phyloP scores from a whole-genome alignment of 2,113 vertebrate species.

The Strix uralensis region DNA sequence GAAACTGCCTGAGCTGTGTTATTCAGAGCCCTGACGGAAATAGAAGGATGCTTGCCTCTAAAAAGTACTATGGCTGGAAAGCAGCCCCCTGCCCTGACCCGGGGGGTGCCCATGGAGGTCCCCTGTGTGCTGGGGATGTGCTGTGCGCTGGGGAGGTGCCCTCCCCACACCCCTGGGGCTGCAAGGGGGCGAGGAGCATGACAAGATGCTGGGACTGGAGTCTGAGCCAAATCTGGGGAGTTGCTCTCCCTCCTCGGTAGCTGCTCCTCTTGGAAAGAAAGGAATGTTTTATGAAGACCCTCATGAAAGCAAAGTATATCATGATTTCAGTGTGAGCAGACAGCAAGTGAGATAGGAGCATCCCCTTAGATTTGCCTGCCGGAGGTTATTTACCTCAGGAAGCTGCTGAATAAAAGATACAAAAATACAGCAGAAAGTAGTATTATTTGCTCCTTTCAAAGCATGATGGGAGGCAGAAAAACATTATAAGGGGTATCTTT shows the following conservation, averaged over 20 bases:
- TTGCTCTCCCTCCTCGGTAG: neutral
- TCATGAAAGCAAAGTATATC: slow-evolving; percentile 24
- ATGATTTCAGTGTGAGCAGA: slow-evolving; percentile 15
- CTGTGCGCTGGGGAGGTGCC: neutral
- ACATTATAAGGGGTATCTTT: slow-evolving; percentile 1
- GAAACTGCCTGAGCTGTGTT: neutral
- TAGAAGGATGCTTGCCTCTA: neutral
- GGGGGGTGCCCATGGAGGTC: neutral
- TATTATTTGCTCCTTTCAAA: slow-evolving; percentile 30
- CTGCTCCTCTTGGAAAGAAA: neutral
- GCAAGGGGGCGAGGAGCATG: neutral
- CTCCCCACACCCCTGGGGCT: neutral
- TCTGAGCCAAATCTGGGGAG: neutral
- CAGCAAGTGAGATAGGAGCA: slow-evolving; percentile 9
- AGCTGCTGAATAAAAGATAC: slow-evolving; percentile 53
- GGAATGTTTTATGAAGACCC: slow-evolving; percentile 18
- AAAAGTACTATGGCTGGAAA: neutral
- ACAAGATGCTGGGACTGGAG: neutral
- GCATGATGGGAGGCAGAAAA: slow-evolving; percentile 20
- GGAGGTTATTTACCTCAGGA: slow-evolving; percentile 63
- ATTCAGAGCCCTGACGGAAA: neutral
- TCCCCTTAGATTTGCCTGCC: slow-evolving; percentile 28
- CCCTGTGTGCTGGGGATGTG: neutral
- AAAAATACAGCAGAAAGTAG: neutral
- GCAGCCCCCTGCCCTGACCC: fast-evolving